Base-by-base conservation (phyloP, 2,888 invertebrate genomes). In the Silvanus unidentatus region DNA sequence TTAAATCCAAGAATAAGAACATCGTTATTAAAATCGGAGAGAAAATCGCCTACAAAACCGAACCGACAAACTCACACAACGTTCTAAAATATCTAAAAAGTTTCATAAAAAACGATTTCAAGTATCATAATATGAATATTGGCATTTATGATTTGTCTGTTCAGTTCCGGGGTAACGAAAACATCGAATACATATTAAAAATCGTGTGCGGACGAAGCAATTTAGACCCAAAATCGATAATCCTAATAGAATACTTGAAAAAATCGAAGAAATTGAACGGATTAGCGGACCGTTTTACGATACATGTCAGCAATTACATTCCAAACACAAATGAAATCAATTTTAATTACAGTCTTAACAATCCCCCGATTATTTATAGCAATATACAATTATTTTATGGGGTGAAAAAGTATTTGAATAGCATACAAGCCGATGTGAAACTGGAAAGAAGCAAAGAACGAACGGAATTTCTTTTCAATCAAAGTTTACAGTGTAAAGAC, bases 191-290 rank as follows among this genome's bases (percentile, higher is more conserved):
- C n/a, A n/a, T 32, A 11, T 11, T 32, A 32, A 32, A 12, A 32
- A 4, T n/a, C 5, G 32, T 12, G 4, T n/a, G n/a, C 4, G 32
- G 32, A 32, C 4, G n/a, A 11, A 32, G 32, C n/a, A 32, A 32
- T 12, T 8, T 32, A 8, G 32, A 32, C n/a, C 32, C 32, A 11
- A 32, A 32, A 32, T 32, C 32, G 4, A 3, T 32, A 3, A 9
- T 32, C 3, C 15, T 37, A 16, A 13, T 37, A 11, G 37, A 37
- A 37, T 15, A 37, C n/a, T 15, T 16, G n/a, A 37, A 37, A 6
- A 37, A 37, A 37, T 13, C n/a, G 15, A 16, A 37, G 5, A 37
- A 37, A 13, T 3, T 4, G 4, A 15, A 37, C 37, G 15, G 10
- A 6, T 15, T 15, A 37, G 4, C 6, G 8, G 5, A n/a, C n/a